These are phyloP conservation scores for Mus musculus DNA, from an alignment of 2,113 vertebrate genomes.

Conservation along the genomic window GRCm39 chrX:70191001-70191500, in stretches of 20 bases:
- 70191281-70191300: not conserved
- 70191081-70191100: not conserved
- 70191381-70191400: slow-evolving; percentile 75
- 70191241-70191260: not conserved
- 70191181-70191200: not conserved
- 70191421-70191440: slow-evolving; percentile 78
- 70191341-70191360: slow-evolving; percentile 59
- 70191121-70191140: not conserved
- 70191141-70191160: not conserved
- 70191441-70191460: slow-evolving; percentile 75
- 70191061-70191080: slow-evolving; percentile 40
- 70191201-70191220: not conserved
- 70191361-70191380: slow-evolving; percentile 71
- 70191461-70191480: slow-evolving; percentile 25
- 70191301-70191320: slow-evolving; percentile 66
- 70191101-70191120: not conserved
- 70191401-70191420: slow-evolving; percentile 81
- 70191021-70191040: slow-evolving; percentile 33
- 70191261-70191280: not conserved
- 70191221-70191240: not conserved
- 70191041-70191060: not conserved
- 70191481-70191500: not conserved
- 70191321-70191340: slow-evolving; percentile 76
- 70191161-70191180: not conserved
- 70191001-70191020: not conserved